These are phyloP conservation scores for Dichetophora obliterata DNA, from an alignment of 2,888 invertebrate species.

Conservation along the genomic window DNA sequence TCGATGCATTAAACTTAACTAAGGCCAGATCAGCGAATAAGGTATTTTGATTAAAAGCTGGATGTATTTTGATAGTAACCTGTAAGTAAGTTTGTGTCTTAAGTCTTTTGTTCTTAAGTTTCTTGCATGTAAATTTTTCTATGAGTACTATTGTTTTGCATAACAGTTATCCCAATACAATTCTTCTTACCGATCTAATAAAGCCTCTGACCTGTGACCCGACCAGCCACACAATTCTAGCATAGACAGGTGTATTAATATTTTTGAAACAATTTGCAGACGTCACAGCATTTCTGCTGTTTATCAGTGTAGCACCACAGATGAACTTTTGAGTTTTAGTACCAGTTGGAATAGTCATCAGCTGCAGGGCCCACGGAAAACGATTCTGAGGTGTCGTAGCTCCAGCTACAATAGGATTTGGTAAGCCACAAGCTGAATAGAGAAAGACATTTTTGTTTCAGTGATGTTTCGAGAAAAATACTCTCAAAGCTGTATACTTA, in stretches of 20 bases:
- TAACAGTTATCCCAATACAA: not conserved
- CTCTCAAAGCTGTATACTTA: too few species aligned
- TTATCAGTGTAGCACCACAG: constrained; percentile 67
- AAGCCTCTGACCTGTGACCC: constrained; percentile 62
- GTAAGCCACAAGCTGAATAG: constrained; percentile 62
- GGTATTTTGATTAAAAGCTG: too few species aligned
- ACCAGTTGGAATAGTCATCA: constrained; percentile 56
- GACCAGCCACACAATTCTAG: constrained; percentile 63
- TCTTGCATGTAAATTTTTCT: too few species aligned
- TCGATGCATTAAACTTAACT: too few species aligned
- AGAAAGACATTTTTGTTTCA: too few species aligned
- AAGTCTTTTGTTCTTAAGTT: too few species aligned
- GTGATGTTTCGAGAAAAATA: too few species aligned
- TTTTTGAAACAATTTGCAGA: constrained; percentile 67
- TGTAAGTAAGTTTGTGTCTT: too few species aligned
- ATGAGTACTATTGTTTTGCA: too few species aligned
- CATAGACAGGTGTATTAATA: constrained; percentile 59
- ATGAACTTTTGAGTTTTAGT: constrained; percentile 62
- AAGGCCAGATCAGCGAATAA: too few species aligned
- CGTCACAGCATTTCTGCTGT: constrained; percentile 66
- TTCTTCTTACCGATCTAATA: constrained; percentile 59
- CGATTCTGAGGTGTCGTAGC: constrained; percentile 65
- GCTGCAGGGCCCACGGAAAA: constrained; percentile 68
- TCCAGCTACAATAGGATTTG: constrained; percentile 67
- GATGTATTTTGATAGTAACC: too few species aligned